A percentile compares a stretch with the other conserved stretches of the same genome.
phyloP scores from a whole-genome alignment of 2,888 invertebrate genomes.

The Neocrepidodera transversa region DNA sequence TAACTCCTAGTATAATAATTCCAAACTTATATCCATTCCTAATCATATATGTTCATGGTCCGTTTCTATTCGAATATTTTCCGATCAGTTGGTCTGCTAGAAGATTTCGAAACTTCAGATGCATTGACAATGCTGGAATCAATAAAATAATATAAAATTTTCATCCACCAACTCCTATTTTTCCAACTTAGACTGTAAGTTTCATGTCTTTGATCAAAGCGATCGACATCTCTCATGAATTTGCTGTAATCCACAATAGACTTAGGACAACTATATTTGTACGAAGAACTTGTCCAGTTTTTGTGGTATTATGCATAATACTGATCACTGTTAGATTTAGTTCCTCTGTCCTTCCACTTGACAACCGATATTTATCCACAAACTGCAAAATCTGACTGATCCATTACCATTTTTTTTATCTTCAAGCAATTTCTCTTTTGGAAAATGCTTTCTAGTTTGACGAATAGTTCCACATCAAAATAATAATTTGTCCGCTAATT shows the following conservation, averaged over 20 bases:
- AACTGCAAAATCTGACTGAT: slow-evolving; percentile 41
- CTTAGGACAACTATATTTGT: slow-evolving; percentile 45
- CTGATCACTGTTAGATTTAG: slow-evolving; percentile 40
- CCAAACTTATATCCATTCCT: too few species aligned
- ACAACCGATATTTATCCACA: slow-evolving; percentile 41
- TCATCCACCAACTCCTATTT: not conserved
- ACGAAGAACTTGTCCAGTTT: too few species aligned
- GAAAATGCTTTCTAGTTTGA: slow-evolving; percentile 44
- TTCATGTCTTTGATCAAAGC: slow-evolving; percentile 46
- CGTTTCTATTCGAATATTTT: too few species aligned
- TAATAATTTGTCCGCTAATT: slow-evolving; percentile 38
- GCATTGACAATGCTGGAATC: not conserved
- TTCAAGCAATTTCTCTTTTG: slow-evolving; percentile 40
- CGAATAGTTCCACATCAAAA: slow-evolving; percentile 50
- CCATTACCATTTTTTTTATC: slow-evolving; percentile 43
- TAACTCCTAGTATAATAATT: too few species aligned
- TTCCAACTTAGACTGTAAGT: slow-evolving; percentile 38
- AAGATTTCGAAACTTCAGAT: too few species aligned
- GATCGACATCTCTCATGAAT: slow-evolving; percentile 50
- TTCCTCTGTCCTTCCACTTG: slow-evolving; percentile 50
- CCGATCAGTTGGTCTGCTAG: too few species aligned
- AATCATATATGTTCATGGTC: too few species aligned
- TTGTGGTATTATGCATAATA: slow-evolving; percentile 42
- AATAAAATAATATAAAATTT: not conserved
- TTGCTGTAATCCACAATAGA: slow-evolving; percentile 46